Percentiles rank a stretch among this genome's conserved stretches.
These are phyloP conservation scores for Heterodera filipjevi DNA, from an alignment of 2,888 invertebrate species.

Conservation along the genomic window DNA sequence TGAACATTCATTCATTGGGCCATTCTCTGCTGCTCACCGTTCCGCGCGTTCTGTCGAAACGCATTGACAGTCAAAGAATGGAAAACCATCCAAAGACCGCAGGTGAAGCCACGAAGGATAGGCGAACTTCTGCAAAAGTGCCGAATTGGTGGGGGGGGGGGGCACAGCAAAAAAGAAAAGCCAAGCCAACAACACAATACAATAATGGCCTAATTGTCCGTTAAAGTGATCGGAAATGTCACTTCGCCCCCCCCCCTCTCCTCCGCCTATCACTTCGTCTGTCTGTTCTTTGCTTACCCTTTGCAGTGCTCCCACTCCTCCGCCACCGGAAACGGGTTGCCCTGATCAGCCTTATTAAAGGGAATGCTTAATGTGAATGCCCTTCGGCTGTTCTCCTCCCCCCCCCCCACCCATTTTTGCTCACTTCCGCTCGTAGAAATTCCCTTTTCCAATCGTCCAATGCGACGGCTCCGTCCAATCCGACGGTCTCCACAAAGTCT, in stretches of 20 bases:
- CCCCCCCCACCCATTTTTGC: too few relatives aligned
- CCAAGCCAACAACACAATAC: too few relatives aligned
- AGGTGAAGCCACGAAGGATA: slow-evolving; percentile 80
- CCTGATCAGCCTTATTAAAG: slow-evolving; percentile 48
- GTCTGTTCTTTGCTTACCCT: slow-evolving; percentile 25
- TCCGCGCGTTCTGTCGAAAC: slow-evolving; percentile 62
- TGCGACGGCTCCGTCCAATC: slow-evolving; percentile 44
- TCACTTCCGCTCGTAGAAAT: slow-evolving; percentile 56
- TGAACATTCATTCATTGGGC: background rate
- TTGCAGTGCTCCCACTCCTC: slow-evolving; percentile 63
- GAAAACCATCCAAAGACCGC: slow-evolving; percentile 91
- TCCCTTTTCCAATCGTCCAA: slow-evolving; percentile 59
- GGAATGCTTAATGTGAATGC: background rate
- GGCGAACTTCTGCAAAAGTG: slow-evolving; percentile 30
- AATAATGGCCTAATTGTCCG: too few relatives aligned
- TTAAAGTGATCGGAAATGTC: background rate
- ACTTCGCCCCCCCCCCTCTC: background rate
- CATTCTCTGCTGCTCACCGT: slow-evolving; percentile 19
- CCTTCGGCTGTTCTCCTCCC: background rate
- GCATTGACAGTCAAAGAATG: slow-evolving; percentile 86
- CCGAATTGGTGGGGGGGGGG: background rate
- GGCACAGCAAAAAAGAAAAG: background rate
- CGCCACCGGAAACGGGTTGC: slow-evolving; percentile 58
- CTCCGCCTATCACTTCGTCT: background rate
- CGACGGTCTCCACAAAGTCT: slow-evolving; percentile 54